Base-by-base conservation (phyloP, 2,113 vertebrate species). In the Miniopterus natalensis region DNA sequence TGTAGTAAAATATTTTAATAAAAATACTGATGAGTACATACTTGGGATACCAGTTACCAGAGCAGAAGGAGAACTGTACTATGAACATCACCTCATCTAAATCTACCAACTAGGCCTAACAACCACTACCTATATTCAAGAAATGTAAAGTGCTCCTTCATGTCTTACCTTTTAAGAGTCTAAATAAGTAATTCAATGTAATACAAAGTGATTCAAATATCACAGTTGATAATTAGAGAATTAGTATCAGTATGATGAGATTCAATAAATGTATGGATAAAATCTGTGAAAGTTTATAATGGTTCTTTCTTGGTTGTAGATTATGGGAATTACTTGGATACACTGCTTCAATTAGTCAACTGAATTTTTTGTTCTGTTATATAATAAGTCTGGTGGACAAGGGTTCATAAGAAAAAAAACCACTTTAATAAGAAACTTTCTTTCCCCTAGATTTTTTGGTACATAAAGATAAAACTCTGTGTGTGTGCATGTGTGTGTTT, bases 261-360 rank as follows among this genome's bases (percentile, higher is more conserved):
- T 49, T 36, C 5, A 27, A 47, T 55, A 47, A n/a, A 65, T 73
- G 47, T 36, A 36, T 59, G 8, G 29, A 17, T 61, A 8, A 75
- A 80, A 75, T 74, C 17, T 63, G 31, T 29, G 13, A 45, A 12
- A 51, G 14, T 53, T 75, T 57, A 66, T 42, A 77, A 45, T 45
- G 71, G 1, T 36, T 59, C 74, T 68, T 66, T 89, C 65, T 74
- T 63, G 31, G 6, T 83, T 63, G 10, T 25, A 66, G 31, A 55
- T 66, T 75, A 53, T 68, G 4, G 17, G 12, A 89, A 92, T 57
- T 94, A 79, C 59, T 94, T 51, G 70, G 42, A 74, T 90, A 40
- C 8, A 85, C 3, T 75, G 15, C 25, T 84, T 51, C 13, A 10
- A 11, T 57, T 57, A 71, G 59, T 78, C 29, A 78, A 71, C 1